These are phyloP conservation scores for Blennius ocellaris DNA, from an alignment of 2,113 vertebrate genomes.

Conservation along the genomic window DNA sequence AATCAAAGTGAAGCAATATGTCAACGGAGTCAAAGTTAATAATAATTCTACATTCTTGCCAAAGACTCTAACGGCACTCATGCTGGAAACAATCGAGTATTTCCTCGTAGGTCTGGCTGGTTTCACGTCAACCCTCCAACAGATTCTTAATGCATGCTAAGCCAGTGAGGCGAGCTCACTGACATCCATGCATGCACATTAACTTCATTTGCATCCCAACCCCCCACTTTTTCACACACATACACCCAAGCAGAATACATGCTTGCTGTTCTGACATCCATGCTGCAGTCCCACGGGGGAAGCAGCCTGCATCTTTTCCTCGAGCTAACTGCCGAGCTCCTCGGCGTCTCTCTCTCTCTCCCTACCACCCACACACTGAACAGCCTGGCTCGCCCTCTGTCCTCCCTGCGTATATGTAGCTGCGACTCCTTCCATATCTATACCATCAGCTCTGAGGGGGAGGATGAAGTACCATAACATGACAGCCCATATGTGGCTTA, in stretches of 20 bases:
- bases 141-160: constrained; percentile 15
- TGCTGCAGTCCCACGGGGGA: constrained; percentile 77
- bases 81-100: neutral
- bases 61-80: neutral
- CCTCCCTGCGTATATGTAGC: constrained; percentile 59
- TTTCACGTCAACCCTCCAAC: constrained; percentile 5
- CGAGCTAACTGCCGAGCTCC: constrained; percentile 58
- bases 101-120: neutral
- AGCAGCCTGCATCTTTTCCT: constrained; percentile 69
- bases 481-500: constrained; percentile 65
- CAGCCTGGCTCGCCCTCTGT: constrained; percentile 78
- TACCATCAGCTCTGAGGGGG: constrained; percentile 70
- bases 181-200: constrained; percentile 45
- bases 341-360: constrained; percentile 46
- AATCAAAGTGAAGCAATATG: too few species aligned
- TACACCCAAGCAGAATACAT: constrained; percentile 45
- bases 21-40: neutral
- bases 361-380: constrained; percentile 76
- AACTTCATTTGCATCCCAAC: constrained; percentile 71
- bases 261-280: constrained; percentile 62
- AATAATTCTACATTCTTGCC: constrained; percentile 2
- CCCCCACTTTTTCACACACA: constrained; percentile 67
- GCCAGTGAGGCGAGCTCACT: neutral
- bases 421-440: constrained; percentile 66
- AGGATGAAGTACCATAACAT: constrained; percentile 47